Evolutionary conservation across 2,113 vertebrate genomes (phyloP).

Genomic region (Peromyscus polionotus): DNA sequence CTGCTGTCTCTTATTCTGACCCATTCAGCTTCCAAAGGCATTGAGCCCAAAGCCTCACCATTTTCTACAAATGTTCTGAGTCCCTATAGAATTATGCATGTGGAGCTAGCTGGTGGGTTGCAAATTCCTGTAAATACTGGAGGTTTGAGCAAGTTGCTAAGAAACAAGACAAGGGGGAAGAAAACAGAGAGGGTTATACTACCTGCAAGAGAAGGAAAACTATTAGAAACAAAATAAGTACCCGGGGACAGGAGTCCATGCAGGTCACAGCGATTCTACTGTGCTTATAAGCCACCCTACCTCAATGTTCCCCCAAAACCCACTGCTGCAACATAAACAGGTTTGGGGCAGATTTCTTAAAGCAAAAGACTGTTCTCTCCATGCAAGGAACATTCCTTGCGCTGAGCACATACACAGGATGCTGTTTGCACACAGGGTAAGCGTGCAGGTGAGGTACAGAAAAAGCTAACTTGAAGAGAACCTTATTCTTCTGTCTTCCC

Average conservation of each 20-base stretch:
- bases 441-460: background rate
- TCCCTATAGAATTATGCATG: slow-evolving; percentile 82
- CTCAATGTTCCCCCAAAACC: background rate
- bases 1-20: slow-evolving; percentile 55
- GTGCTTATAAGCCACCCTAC: background rate
- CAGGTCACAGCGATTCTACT: background rate
- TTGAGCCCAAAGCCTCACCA: slow-evolving; percentile 59
- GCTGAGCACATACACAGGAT: background rate
- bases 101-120: slow-evolving; percentile 83
- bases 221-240: slow-evolving; percentile 62
- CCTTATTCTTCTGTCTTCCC: background rate
- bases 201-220: slow-evolving; percentile 81
- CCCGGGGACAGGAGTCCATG: background rate
- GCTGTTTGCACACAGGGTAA: background rate
- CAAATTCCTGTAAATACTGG: slow-evolving; percentile 86
- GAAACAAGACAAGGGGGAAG: slow-evolving; percentile 84
- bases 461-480: background rate
- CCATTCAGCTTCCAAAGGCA: slow-evolving; percentile 58
- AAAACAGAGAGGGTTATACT: slow-evolving; percentile 79
- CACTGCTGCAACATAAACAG: slow-evolving; percentile 13
- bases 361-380: slow-evolving; percentile 42
- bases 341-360: slow-evolving; percentile 2
- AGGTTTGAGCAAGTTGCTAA: slow-evolving; percentile 90
- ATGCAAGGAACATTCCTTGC: slow-evolving; percentile 4
- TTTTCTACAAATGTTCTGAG: slow-evolving; percentile 76